phyloP scores from a whole-genome alignment of 2,888 invertebrate species.

The Latheticus oryzae region DNA sequence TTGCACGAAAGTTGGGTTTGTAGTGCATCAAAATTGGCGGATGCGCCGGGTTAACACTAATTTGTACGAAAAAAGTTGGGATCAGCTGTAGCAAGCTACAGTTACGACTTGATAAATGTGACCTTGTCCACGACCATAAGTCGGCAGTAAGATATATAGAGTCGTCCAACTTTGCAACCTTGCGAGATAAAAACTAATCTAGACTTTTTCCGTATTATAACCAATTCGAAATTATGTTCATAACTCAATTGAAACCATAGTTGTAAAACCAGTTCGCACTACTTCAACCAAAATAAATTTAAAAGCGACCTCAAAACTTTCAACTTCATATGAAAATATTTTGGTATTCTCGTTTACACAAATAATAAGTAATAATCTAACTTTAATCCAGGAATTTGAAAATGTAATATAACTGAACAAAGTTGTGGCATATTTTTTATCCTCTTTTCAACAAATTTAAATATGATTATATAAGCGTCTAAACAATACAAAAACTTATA shows the following conservation, averaged over 20 bases:
- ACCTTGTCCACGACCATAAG: slow-evolving; percentile 23
- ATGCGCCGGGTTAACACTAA: slow-evolving; percentile 12
- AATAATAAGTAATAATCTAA: slow-evolving; percentile 36
- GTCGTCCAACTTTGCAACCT: slow-evolving; percentile 11
- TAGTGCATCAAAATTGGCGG: slow-evolving; percentile 13
- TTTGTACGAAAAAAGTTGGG: slow-evolving; percentile 11
- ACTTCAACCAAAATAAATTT: slow-evolving; percentile 12
- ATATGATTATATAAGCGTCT: slow-evolving; percentile 23
- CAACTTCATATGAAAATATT: slow-evolving; percentile 20
- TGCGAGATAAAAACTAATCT: too few species aligned
- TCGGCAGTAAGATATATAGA: slow-evolving; percentile 9
- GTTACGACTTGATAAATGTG: slow-evolving; percentile 25
- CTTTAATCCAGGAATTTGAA: slow-evolving; percentile 29
- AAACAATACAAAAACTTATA: slow-evolving; percentile 9
- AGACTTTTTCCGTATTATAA: too few species aligned
- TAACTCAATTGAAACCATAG: too few species aligned
- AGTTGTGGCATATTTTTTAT: slow-evolving; percentile 11
- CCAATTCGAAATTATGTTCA: too few species aligned
- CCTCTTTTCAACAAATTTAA: slow-evolving; percentile 20
- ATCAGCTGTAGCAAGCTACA: slow-evolving; percentile 29
- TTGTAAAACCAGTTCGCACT: too few species aligned
- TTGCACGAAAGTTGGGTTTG: slow-evolving; percentile 20
- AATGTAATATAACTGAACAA: slow-evolving; percentile 26
- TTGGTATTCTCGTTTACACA: slow-evolving; percentile 23
- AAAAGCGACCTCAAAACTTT: slow-evolving; percentile 4